phyloP scores from a whole-genome alignment of 2,888 invertebrate species.

The Orgyia antiqua region DNA sequence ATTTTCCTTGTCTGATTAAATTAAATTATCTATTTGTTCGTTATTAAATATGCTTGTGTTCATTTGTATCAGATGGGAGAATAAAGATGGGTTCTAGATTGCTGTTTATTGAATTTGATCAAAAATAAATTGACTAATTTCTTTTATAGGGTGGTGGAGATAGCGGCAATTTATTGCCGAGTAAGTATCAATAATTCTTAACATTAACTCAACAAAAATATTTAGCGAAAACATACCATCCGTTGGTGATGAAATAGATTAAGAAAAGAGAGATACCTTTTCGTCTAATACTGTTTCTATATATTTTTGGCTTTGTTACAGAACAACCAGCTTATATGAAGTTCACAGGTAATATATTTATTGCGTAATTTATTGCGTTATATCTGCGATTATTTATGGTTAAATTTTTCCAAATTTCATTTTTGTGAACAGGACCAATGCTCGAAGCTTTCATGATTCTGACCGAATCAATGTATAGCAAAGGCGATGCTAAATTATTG shows the following conservation, averaged over 20 bases:
- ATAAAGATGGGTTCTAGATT: slow-evolving; percentile 52
- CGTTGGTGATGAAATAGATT: too few species aligned
- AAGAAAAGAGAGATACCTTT: too few species aligned
- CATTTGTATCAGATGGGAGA: slow-evolving; percentile 58
- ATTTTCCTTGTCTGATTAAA: slow-evolving; percentile 39
- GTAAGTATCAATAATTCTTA: slow-evolving; percentile 4
- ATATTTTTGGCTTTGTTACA: slow-evolving; percentile 26
- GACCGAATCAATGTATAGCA: slow-evolving; percentile 48
- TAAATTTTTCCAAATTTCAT: neutral
- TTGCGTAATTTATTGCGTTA: neutral
- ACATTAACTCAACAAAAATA: neutral
- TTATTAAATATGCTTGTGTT: slow-evolving; percentile 37
- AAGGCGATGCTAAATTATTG: slow-evolving; percentile 38
- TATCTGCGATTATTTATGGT: too few species aligned
- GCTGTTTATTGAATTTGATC: too few species aligned
- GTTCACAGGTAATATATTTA: slow-evolving; percentile 41
- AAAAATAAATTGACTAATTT: neutral
- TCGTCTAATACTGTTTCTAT: too few species aligned
- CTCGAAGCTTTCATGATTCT: slow-evolving; percentile 48
- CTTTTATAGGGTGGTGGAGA: slow-evolving; percentile 34
- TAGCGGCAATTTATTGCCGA: neutral
- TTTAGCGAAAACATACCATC: neutral
- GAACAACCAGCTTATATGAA: slow-evolving; percentile 45
- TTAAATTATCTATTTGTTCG: slow-evolving; percentile 1
- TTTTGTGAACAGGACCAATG: slow-evolving; percentile 42